Conservation (phyloP, 2,888 invertebrate species). For the Cecidostiba fungosa region DNA sequence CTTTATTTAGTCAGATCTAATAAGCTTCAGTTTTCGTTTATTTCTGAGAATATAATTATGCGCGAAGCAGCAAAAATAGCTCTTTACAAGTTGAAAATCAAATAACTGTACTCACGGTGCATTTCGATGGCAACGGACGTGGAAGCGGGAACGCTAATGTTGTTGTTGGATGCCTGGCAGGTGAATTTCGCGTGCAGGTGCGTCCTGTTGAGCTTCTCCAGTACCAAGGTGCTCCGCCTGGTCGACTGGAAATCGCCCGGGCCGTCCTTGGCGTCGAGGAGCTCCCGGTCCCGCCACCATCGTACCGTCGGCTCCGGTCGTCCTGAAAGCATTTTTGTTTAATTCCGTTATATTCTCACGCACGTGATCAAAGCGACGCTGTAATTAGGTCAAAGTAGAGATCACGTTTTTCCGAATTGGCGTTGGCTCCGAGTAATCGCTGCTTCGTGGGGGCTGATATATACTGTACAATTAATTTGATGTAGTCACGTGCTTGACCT, state of each 20-base stretch:
- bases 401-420: not conserved
- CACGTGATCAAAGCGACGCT: not conserved
- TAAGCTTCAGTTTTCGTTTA: not conserved
- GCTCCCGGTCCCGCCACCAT: conserved; percentile 88
- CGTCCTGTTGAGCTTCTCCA: conserved; percentile 84
- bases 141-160: conserved; percentile 86
- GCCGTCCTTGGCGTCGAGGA: conserved; percentile 84
- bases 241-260: conserved; percentile 80
- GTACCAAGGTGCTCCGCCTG: conserved; percentile 84
- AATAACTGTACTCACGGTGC: conserved; percentile 84
- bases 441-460: not conserved
- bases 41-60: not conserved
- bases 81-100: too few relatives aligned
- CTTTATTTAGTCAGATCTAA: not conserved
- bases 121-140: conserved; percentile 88
- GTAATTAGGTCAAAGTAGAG: not conserved
- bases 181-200: conserved; percentile 89
- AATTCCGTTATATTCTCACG: not conserved
- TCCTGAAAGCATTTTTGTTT: conserved; percentile 80
- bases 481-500: conserved; percentile 10
- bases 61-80: too few relatives aligned
- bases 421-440: not conserved
- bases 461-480: conserved; percentile 40
- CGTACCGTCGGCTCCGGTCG: conserved; percentile 87
- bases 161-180: conserved; percentile 90